Evolutionary conservation across 2,888 invertebrate genomes (phyloP).

Genomic region (Gastracanthus pulcherrimus): DNA sequence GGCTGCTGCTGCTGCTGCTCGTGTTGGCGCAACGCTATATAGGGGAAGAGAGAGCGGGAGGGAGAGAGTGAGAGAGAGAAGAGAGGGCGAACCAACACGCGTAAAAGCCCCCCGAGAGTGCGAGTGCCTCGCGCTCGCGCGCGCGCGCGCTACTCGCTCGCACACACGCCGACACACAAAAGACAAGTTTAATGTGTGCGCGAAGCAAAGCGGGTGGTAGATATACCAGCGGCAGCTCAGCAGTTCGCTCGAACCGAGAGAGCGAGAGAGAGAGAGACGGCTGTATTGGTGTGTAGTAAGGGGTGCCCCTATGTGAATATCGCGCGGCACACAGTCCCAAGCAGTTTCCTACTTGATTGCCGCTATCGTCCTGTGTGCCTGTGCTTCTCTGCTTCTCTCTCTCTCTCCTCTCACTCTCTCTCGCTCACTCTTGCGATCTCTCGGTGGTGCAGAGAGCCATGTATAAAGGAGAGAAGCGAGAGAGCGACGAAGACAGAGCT

Average conservation of each 20-base stretch:
- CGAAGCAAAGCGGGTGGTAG: constrained; percentile 60
- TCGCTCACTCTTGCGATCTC: constrained; percentile 33
- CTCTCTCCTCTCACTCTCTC: constrained; percentile 26
- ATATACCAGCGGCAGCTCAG: constrained; percentile 54
- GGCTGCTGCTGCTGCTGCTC: constrained; percentile 53
- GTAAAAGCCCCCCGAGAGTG: constrained; percentile 59
- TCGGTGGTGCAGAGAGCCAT: constrained; percentile 41
- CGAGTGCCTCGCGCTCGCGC: constrained; percentile 41
- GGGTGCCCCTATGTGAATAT: constrained; percentile 75
- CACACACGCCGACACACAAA: constrained; percentile 57
- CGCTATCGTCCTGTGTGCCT: constrained; percentile 74
- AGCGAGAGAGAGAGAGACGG: constrained; percentile 39
- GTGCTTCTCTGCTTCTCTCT: constrained; percentile 24
- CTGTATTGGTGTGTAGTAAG: constrained; percentile 62
- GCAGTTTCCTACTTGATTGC: constrained; percentile 78
- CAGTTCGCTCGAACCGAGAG: constrained; percentile 38
- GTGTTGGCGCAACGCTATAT: constrained; percentile 31
- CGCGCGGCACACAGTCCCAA: constrained; percentile 76
- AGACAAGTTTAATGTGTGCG: constrained; percentile 61
- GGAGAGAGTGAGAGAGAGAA: constrained; percentile 33
- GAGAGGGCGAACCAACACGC: constrained; percentile 53
- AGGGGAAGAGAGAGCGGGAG: constrained; percentile 23
- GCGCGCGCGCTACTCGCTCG: constrained; percentile 50
- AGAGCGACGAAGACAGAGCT: not conserved
- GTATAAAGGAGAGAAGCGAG: constrained; percentile 35